A percentile compares a stretch with the other conserved stretches of the same genome.
phyloP scores from a whole-genome alignment of 1,140 invertebrate genomes.

The Eubasilissa regina region DNA sequence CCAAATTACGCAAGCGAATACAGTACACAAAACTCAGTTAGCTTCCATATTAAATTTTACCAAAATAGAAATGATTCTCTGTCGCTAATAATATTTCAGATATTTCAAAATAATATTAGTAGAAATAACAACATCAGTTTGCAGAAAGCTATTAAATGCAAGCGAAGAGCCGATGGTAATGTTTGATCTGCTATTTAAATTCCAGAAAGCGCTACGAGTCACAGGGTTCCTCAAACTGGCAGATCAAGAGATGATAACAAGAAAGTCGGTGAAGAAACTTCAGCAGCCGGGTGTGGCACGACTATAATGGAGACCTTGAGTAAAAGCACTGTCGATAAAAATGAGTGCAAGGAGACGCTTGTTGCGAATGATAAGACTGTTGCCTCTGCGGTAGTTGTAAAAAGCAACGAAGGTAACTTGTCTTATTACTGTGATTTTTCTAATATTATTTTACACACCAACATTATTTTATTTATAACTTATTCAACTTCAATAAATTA shows the following conservation, averaged over 20 bases:
- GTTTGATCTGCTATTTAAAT: constrained; percentile 17
- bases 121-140: too few species aligned
- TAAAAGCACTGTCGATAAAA: constrained; percentile 67
- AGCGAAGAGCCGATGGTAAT: neutral
- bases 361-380: constrained; percentile 32
- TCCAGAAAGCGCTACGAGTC: constrained; percentile 59
- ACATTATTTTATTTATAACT: neutral
- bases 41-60: too few species aligned
- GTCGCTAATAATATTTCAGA: too few species aligned
- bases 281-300: constrained; percentile 65
- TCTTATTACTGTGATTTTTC: too few species aligned
- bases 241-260: constrained; percentile 71
- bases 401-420: constrained; percentile 66
- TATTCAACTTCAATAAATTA: too few species aligned
- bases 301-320: constrained; percentile 67
- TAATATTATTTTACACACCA: too few species aligned
- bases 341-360: constrained; percentile 46
- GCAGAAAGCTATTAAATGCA: too few species aligned
- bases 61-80: too few species aligned
- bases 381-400: constrained; percentile 40
- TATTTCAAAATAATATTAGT: too few species aligned
- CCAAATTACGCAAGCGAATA: too few species aligned
- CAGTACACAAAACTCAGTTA: too few species aligned
- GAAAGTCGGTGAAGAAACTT: constrained; percentile 64
- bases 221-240: constrained; percentile 64